A percentile compares a stretch with the other conserved stretches of the same genome.
These are phyloP conservation scores for Theodoxus fluviatilis DNA, from an alignment of 2,888 invertebrate genomes.

Conservation along the genomic window DNA sequence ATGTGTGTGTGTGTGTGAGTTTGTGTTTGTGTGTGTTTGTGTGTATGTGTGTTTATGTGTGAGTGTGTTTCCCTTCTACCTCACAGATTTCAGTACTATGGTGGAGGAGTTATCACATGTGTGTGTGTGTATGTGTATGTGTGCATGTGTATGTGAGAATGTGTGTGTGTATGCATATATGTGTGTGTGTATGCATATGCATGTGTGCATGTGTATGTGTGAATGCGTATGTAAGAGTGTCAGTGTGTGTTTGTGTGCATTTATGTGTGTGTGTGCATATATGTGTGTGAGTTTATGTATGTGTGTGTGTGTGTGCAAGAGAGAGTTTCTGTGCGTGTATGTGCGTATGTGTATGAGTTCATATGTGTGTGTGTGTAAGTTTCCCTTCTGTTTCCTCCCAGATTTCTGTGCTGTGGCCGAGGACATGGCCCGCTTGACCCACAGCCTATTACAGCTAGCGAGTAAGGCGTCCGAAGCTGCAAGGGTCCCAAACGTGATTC, in stretches of 20 bases:
- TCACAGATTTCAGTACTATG: no score
- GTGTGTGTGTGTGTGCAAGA: conserved; percentile 1
- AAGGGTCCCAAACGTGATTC: no score
- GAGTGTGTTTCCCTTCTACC: conserved; percentile 7
- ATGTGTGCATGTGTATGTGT: neutral
- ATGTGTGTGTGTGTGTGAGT: conserved; percentile 9
- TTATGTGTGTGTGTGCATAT: neutral
- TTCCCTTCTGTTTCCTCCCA: no score
- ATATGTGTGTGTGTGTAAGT: no score
- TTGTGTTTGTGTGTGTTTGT: conserved; percentile 16
- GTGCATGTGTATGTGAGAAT: neutral
- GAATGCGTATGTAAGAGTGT: neutral
- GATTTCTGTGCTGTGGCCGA: no score
- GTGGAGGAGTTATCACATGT: neutral
- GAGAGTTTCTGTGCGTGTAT: no score
- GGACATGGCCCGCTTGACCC: no score
- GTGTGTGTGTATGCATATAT: conserved; percentile 4
- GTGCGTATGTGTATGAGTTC: no score
- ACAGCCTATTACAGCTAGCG: no score
- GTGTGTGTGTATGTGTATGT: neutral
- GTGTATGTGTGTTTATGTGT: neutral
- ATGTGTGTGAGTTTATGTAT: neutral
- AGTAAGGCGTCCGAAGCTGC: no score
- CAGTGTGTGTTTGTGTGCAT: no score
- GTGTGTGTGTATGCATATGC: neutral